Conservation (phyloP, 2,113 vertebrate genomes). For the Hippocampus guttulatus region DNA sequence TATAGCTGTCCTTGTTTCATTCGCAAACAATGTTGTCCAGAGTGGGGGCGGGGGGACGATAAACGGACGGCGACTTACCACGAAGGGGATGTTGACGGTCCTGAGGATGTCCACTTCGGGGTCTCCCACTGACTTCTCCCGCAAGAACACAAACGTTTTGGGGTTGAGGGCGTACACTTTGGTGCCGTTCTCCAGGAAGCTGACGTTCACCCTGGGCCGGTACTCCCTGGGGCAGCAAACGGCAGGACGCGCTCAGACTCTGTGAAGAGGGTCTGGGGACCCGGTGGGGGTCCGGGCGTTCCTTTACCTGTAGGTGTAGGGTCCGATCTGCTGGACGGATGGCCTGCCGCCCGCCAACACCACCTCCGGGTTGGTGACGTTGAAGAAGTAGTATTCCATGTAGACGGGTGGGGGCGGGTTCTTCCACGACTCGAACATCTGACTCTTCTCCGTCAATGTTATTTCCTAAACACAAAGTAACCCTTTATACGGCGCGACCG, state of each 20-base stretch:
- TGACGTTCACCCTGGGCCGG: slow-evolving; percentile 81
- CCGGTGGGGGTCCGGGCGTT: background rate
- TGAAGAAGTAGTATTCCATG: slow-evolving; percentile 96
- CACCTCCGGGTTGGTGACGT: slow-evolving; percentile 87
- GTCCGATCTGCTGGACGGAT: slow-evolving; percentile 83
- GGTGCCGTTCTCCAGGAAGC: slow-evolving; percentile 88
- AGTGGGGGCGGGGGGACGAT: background rate
- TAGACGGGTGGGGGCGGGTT: slow-evolving; percentile 88
- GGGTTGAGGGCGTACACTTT: slow-evolving; percentile 86
- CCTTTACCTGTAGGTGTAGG: slow-evolving; percentile 89
- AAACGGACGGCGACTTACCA: slow-evolving; percentile 76
- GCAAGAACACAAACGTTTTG: slow-evolving; percentile 86
- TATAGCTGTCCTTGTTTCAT: background rate
- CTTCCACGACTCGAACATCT: slow-evolving; percentile 85
- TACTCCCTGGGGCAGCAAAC: slow-evolving; percentile 77
- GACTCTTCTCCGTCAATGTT: slow-evolving; percentile 82
- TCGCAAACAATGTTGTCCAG: background rate
- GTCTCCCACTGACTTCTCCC: slow-evolving; percentile 82
- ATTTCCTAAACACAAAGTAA: slow-evolving; percentile 70
- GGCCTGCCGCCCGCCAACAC: slow-evolving; percentile 81
- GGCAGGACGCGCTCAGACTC: background rate
- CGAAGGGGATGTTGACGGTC: slow-evolving; percentile 89
- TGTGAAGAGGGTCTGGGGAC: background rate
- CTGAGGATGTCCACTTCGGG: slow-evolving; percentile 80
- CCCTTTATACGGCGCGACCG: too few relatives aligned